phyloP scores from a whole-genome alignment of 1,140 invertebrate species.

The Lasaia peninsularis region DNA sequence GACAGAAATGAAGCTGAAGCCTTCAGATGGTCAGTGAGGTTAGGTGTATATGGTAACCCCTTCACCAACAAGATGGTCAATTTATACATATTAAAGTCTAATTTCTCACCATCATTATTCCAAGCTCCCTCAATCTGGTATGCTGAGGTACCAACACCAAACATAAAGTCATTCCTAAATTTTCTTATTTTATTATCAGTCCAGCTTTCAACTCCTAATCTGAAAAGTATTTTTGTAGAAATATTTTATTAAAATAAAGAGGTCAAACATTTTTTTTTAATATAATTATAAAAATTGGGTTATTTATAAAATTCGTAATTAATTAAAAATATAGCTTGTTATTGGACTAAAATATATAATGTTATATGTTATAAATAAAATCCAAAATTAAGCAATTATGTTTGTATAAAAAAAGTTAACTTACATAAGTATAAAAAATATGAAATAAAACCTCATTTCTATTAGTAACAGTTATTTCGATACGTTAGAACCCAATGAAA shows the following conservation, averaged over 20 bases:
- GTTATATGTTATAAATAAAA: too few relatives aligned
- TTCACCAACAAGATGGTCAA: too few relatives aligned
- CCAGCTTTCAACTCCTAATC: conserved; percentile 10
- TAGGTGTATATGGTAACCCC: too few relatives aligned
- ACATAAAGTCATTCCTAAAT: conserved; percentile 74
- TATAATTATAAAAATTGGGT: too few relatives aligned
- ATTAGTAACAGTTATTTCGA: not conserved
- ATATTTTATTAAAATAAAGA: not conserved
- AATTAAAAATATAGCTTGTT: too few relatives aligned
- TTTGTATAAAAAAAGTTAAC: not conserved
- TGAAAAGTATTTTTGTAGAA: not conserved
- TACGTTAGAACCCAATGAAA: not conserved
- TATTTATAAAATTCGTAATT: too few relatives aligned
- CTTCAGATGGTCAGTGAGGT: too few relatives aligned
- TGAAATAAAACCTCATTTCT: not conserved
- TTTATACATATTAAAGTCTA: not conserved
- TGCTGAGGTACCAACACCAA: conserved; percentile 72
- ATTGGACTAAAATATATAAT: too few relatives aligned
- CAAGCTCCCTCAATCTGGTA: conserved; percentile 80
- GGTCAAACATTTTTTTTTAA: not conserved
- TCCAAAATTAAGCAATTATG: not conserved
- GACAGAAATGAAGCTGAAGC: too few relatives aligned
- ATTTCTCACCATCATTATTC: conserved; percentile 70
- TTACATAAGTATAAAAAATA: not conserved
- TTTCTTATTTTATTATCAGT: conserved; percentile 22